phyloP scores from a whole-genome alignment of 2,113 vertebrate species.

The Columba livia region DNA sequence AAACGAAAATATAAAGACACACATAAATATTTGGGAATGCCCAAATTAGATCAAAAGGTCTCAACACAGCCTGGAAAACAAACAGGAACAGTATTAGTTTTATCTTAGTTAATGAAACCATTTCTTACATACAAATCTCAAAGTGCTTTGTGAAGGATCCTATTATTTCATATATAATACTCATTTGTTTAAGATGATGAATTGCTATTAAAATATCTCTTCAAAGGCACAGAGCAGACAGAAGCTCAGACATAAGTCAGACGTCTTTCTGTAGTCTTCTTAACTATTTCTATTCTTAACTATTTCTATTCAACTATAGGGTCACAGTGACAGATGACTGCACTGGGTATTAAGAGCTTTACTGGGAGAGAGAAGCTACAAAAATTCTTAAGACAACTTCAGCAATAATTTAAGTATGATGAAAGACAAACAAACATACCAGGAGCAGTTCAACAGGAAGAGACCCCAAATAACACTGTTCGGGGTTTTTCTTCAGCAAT shows the following conservation, averaged over 20 bases:
- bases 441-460: background rate
- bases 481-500: background rate
- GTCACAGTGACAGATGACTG: background rate
- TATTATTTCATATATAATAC: background rate
- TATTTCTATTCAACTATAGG: background rate
- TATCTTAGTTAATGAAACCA: background rate
- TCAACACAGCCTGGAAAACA: constrained; percentile 8
- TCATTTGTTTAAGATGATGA: background rate
- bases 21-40: background rate
- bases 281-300: constrained; percentile 1
- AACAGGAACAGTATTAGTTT: background rate
- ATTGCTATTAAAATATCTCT: background rate
- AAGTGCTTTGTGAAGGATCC: background rate
- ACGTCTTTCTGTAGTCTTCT: background rate
- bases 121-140: background rate
- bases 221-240: constrained; percentile 6
- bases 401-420: background rate
- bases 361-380: background rate
- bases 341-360: background rate
- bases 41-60: background rate
- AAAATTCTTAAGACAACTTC: background rate
- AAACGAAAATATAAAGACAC: background rate
- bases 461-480: background rate
- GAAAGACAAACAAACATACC: background rate
- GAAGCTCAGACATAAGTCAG: background rate